A percentile compares a stretch with the other conserved stretches of the same genome.
Conservation (phyloP, 1,140 invertebrate genomes). For the Camponotus vicinus region DNA sequence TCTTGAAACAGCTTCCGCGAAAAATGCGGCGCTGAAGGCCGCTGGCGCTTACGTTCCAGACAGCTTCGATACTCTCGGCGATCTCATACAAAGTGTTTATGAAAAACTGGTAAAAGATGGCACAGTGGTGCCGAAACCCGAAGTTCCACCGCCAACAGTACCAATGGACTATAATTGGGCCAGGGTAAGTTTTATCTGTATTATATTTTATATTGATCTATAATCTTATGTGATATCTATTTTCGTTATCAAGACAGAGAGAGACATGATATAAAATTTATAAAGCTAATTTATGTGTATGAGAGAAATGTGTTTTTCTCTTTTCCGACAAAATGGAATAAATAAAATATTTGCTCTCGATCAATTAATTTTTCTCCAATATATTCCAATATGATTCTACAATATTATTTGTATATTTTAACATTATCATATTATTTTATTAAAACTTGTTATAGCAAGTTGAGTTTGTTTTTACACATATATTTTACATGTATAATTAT, state of each 20-base stretch:
- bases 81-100: constrained; percentile 92
- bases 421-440: too few relatives aligned
- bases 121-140: constrained; percentile 94
- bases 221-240: background rate
- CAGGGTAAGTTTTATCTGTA: constrained; percentile 87
- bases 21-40: constrained; percentile 94
- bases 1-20: constrained; percentile 96
- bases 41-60: constrained; percentile 96
- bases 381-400: background rate
- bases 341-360: background rate
- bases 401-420: background rate
- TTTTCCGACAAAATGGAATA: background rate
- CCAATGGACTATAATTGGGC: constrained; percentile 99
- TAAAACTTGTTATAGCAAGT: background rate
- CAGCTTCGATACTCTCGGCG: constrained; percentile 96
- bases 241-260: background rate
- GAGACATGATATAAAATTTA: background rate
- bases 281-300: background rate
- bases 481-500: background rate
- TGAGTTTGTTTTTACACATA: too few relatives aligned
- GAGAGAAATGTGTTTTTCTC: background rate
- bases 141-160: constrained; percentile 98
- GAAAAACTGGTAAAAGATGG: constrained; percentile 93
- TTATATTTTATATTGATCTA: background rate
- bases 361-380: background rate